Percentiles rank a stretch among this genome's conserved stretches.
These are phyloP conservation scores for Pomacea maculata DNA, from an alignment of 1,140 invertebrate genomes.

Conservation along the genomic window DNA sequence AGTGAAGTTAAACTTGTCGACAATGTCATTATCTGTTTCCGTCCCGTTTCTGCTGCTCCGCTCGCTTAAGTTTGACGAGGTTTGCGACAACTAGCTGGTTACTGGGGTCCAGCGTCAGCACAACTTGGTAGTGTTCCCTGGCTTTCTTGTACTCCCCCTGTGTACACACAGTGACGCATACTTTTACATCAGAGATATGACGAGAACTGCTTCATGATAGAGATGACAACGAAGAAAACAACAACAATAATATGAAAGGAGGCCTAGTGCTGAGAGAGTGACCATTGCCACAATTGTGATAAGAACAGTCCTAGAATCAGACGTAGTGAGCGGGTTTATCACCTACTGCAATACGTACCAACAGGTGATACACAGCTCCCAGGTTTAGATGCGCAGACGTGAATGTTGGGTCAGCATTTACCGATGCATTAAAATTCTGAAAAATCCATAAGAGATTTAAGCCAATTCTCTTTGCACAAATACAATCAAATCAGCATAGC, in stretches of 20 bases:
- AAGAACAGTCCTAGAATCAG: too few relatives aligned
- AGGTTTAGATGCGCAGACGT: constrained; percentile 57
- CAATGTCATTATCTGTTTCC: too few relatives aligned
- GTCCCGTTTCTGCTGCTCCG: neutral
- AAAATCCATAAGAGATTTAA: neutral
- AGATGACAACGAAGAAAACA: too few relatives aligned
- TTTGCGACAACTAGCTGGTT: constrained; percentile 27
- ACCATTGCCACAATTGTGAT: too few relatives aligned
- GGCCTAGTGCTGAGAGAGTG: too few relatives aligned
- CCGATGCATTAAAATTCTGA: constrained; percentile 42
- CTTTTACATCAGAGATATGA: neutral
- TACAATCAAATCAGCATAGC: too few relatives aligned
- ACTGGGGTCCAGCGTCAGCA: constrained; percentile 30
- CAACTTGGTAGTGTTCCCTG: constrained; percentile 27
- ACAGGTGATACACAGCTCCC: constrained; percentile 58
- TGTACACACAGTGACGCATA: neutral
- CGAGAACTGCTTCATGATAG: neutral
- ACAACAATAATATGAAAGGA: too few relatives aligned
- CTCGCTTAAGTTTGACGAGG: constrained; percentile 17
- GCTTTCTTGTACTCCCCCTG: constrained; percentile 33
- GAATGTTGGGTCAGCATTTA: constrained; percentile 47
- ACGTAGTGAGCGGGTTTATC: too few relatives aligned
- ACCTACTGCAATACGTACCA: constrained; percentile 24
- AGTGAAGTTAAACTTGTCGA: too few relatives aligned
- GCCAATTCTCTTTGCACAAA: too few relatives aligned